phyloP scores from a whole-genome alignment of 1,140 invertebrate species.

The Heliconius eleuchia region DNA sequence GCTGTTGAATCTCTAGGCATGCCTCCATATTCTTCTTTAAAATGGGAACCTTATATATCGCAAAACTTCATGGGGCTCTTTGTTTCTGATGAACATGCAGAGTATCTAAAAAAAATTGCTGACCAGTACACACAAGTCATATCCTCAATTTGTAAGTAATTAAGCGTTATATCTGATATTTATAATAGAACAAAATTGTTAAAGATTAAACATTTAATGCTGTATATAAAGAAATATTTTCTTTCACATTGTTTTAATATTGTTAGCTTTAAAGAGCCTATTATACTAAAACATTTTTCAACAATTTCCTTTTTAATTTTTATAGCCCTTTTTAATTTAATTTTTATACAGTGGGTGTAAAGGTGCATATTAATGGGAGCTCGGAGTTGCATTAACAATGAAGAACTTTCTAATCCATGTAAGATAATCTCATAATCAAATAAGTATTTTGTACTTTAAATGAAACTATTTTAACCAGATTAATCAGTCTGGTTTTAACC shows the following conservation, averaged over 20 bases:
- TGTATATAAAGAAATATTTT: background rate
- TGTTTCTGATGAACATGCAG: constrained; percentile 88
- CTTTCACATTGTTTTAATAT: background rate
- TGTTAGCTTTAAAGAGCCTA: background rate
- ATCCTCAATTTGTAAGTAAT: constrained; percentile 85
- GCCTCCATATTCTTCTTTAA: constrained; percentile 83
- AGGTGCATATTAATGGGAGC: constrained; percentile 85
- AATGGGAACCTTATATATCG: constrained; percentile 90
- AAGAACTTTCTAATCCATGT: constrained; percentile 33
- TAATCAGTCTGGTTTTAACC: no score
- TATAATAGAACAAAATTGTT: background rate
- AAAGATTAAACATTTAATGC: background rate
- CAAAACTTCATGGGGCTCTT: constrained; percentile 94
- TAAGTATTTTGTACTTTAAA: background rate
- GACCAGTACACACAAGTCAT: constrained; percentile 90
- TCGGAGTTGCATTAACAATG: constrained; percentile 69
- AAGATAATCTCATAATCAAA: constrained; percentile 17
- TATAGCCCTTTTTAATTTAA: constrained; percentile 19
- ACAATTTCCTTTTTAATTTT: background rate
- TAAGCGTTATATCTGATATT: constrained; percentile 14
- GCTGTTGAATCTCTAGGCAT: constrained; percentile 86
- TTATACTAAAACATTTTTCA: background rate
- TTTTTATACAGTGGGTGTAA: constrained; percentile 64
- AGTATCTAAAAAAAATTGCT: constrained; percentile 88
- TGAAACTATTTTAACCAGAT: no score